Percentiles rank a stretch among this genome's conserved stretches.
Conservation (phyloP, 2,113 vertebrate species). For the Oncorhynchus clarkii region DNA sequence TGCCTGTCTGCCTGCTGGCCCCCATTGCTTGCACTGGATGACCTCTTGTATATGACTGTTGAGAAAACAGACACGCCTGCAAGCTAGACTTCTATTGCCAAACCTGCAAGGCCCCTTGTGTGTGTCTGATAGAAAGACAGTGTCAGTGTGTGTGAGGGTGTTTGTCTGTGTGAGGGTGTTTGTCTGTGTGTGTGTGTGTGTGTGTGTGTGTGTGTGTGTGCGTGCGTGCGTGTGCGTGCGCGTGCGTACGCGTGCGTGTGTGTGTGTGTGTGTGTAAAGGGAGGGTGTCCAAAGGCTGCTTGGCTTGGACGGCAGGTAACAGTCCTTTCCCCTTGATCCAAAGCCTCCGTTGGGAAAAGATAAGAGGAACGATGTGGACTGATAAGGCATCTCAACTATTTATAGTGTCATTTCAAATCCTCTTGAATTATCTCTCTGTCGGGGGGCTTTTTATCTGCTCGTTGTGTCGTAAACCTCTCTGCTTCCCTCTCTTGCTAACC, state of each 20-base stretch:
- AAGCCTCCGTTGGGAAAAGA: conserved; percentile 61
- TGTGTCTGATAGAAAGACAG: conserved; percentile 1
- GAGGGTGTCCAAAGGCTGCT: conserved; percentile 64
- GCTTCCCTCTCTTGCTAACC: conserved; percentile 71
- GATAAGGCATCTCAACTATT: conserved; percentile 77
- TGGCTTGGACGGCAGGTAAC: conserved; percentile 58
- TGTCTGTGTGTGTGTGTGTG: conserved; percentile 12
- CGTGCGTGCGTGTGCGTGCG: not conserved
- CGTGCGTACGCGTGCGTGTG: conserved; percentile 28
- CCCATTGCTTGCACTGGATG: conserved; percentile 47
- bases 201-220: conserved; percentile 38
- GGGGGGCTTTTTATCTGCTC: conserved; percentile 34
- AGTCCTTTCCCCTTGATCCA: conserved; percentile 60
- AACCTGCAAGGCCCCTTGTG: conserved; percentile 23
- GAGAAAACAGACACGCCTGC: conserved; percentile 43
- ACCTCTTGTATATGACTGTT: conserved; percentile 34
- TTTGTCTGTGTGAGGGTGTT: not conserved
- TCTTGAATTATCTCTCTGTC: conserved; percentile 56
- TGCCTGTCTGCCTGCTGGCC: conserved; percentile 10
- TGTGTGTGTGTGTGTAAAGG: conserved; percentile 44
- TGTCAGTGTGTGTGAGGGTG: conserved; percentile 18
- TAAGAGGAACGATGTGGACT: conserved; percentile 62
- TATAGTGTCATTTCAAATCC: conserved; percentile 66
- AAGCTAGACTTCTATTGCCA: conserved; percentile 37
- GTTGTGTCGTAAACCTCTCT: conserved; percentile 66